Evolutionary conservation across 2,113 vertebrate species (phyloP).

Genomic region (Smithornis capensis): DNA sequence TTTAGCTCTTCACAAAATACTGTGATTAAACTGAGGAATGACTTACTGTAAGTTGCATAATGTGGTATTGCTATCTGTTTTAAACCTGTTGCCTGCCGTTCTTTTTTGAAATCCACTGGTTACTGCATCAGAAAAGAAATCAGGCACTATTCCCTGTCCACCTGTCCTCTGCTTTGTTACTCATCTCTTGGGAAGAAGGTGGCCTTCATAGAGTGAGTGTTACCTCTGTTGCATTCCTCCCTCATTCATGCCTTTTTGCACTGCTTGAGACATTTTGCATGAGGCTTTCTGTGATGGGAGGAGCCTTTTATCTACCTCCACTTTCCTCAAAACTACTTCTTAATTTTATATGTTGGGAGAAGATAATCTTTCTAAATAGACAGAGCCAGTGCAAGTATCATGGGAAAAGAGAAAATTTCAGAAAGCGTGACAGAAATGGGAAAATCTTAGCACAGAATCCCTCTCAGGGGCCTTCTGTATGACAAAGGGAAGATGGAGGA

Average conservation of each 20-base stretch:
- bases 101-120: not conserved
- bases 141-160: not conserved
- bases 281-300: not conserved
- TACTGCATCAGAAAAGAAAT: not conserved
- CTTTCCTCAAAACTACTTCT: not conserved
- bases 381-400: not conserved
- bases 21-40: not conserved
- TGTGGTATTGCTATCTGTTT: not conserved
- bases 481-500: not conserved
- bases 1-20: not conserved
- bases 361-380: not conserved
- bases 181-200: not conserved
- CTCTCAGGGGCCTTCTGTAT: not conserved
- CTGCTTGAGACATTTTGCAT: not conserved
- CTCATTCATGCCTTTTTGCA: not conserved
- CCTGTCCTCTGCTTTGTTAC: not conserved
- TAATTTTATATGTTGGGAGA: not conserved
- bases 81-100: not conserved
- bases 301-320: not conserved
- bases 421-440: not conserved
- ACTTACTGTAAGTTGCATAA: not conserved
- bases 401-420: not conserved
- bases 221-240: not conserved
- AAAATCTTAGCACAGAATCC: not conserved
- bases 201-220: not conserved